Evolutionary conservation across 2,888 invertebrate genomes (phyloP).

Genomic region (Odontomyia ornata): DNA sequence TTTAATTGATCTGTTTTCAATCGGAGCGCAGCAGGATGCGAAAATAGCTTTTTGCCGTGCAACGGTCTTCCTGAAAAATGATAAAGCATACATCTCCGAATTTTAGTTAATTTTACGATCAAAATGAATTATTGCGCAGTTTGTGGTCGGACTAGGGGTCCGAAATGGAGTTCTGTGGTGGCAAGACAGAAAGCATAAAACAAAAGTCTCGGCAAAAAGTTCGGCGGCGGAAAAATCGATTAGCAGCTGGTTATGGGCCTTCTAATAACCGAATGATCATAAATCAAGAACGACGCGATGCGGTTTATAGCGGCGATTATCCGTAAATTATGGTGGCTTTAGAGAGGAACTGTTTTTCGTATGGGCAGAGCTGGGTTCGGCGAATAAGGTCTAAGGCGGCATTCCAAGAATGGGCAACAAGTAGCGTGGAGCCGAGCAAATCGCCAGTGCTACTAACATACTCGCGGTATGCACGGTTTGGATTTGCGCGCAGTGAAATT

Average conservation of each 20-base stretch:
- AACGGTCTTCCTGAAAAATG: slow-evolving; percentile 8
- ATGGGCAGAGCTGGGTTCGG: background rate
- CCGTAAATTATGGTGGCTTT: slow-evolving; percentile 20
- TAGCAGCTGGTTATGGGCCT: slow-evolving; percentile 12
- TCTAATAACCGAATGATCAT: slow-evolving; percentile 18
- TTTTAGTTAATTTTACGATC: slow-evolving; percentile 31
- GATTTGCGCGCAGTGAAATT: background rate
- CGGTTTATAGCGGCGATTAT: slow-evolving; percentile 27
- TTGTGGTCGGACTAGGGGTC: slow-evolving; percentile 16
- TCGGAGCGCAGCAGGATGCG: slow-evolving; percentile 8
- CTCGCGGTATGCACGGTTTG: background rate
- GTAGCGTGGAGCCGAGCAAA: background rate
- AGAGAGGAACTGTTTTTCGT: background rate
- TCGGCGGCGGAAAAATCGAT: slow-evolving; percentile 24
- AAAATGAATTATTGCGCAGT: slow-evolving; percentile 32
- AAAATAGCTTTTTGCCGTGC: slow-evolving; percentile 11
- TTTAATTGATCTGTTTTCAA: slow-evolving; percentile 32
- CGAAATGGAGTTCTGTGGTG: slow-evolving; percentile 3
- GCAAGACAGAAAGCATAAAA: background rate
- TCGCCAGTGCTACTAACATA: background rate
- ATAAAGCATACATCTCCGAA: slow-evolving; percentile 4
- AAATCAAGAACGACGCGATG: slow-evolving; percentile 7
- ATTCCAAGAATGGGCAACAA: background rate
- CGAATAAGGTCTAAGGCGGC: background rate
- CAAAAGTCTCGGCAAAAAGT: background rate